Percentiles rank a stretch among this genome's conserved stretches.
phyloP scores from a whole-genome alignment of 2,888 invertebrate genomes.

The Dione juno region DNA sequence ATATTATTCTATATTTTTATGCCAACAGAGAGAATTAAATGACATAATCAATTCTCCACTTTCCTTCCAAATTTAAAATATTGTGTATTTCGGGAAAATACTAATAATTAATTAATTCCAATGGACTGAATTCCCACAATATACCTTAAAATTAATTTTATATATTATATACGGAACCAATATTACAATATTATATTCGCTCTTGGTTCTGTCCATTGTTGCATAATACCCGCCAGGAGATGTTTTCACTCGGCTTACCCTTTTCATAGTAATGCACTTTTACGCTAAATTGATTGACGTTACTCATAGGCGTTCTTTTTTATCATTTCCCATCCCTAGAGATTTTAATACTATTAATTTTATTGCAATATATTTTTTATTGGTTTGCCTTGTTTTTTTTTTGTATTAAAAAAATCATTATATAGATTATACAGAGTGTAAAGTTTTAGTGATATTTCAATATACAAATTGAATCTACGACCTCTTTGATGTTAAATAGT shows the following conservation, averaged over 20 bases:
- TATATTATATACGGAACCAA: conserved; percentile 25
- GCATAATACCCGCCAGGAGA: conserved; percentile 30
- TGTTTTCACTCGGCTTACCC: conserved; percentile 37
- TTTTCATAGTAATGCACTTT: conserved; percentile 41
- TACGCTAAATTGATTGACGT: conserved; percentile 39
- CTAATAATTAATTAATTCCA: no score
- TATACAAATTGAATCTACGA: no score
- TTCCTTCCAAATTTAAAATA: no score
- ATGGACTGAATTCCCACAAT: no score
- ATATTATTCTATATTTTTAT: no score
- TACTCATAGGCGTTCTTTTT: conserved; percentile 22
- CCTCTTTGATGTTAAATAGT: no score
- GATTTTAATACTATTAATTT: conserved; percentile 32
- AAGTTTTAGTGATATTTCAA: no score
- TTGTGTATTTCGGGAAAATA: no score
- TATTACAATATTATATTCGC: background rate
- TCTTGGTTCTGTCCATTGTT: conserved; percentile 16
- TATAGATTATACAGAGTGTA: no score
- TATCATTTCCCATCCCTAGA: conserved; percentile 14
- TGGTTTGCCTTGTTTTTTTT: background rate
- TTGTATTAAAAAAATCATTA: background rate
- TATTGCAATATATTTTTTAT: conserved; percentile 16
- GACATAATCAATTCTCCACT: no score
- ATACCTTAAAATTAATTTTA: no score
- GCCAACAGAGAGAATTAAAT: no score